These are phyloP conservation scores for Stigmatopora nigra DNA, from an alignment of 2,113 vertebrate species.

Conservation along the genomic window DNA sequence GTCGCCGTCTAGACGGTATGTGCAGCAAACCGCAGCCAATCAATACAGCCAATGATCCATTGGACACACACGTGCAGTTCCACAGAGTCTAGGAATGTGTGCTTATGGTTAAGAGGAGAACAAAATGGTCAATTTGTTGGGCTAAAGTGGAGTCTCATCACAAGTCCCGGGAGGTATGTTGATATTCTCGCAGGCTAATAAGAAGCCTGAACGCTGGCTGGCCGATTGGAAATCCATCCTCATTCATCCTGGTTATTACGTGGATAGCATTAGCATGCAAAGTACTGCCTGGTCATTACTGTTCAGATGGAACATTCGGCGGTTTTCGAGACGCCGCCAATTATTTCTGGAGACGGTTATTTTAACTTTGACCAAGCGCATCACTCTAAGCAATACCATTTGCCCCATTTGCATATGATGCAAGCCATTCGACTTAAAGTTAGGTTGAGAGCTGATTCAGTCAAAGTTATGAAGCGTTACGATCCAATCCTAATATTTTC, in stretches of 20 bases:
- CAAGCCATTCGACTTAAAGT: neutral
- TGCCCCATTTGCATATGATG: too few relatives aligned
- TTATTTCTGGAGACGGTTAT: neutral
- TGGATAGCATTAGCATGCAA: constrained; percentile 43
- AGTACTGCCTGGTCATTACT: constrained; percentile 12
- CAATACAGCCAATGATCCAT: constrained; percentile 38
- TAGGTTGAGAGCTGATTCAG: neutral
- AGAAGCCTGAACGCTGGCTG: neutral
- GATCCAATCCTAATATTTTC: neutral
- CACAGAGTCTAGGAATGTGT: constrained; percentile 8
- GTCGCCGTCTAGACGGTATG: constrained; percentile 31
- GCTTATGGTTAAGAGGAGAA: constrained; percentile 28
- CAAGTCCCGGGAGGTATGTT: constrained; percentile 41
- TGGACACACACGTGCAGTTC: constrained; percentile 12
- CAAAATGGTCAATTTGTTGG: constrained; percentile 47
- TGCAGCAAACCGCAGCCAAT: constrained; percentile 32
- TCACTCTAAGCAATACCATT: neutral
- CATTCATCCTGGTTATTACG: constrained; percentile 45
- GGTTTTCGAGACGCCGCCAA: neutral
- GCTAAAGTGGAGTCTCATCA: constrained; percentile 41
- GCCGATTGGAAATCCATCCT: constrained; percentile 53
- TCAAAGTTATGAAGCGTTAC: too few relatives aligned
- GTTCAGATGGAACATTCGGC: neutral
- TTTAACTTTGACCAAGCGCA: neutral
- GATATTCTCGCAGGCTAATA: constrained; percentile 28